Conservation (phyloP, 2,113 vertebrate species). For the Mionectes macconnelli region DNA sequence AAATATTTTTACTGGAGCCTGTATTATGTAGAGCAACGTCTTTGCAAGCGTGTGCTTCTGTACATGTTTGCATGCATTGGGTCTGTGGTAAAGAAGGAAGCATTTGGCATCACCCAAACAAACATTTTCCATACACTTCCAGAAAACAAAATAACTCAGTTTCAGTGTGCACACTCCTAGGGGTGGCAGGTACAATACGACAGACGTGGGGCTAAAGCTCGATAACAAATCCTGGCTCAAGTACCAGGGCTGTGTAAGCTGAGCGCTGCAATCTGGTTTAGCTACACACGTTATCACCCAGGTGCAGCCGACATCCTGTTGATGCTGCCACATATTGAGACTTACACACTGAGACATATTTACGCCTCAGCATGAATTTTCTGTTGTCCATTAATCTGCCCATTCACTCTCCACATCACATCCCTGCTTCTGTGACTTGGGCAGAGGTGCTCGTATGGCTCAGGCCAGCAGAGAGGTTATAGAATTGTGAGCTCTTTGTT, state of each 20-base stretch:
- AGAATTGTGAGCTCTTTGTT: not conserved
- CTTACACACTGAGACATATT: not conserved
- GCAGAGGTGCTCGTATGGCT: rapidly evolving
- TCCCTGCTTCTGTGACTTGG: not conserved
- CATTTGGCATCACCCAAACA: not conserved
- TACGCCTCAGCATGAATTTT: not conserved
- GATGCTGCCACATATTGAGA: not conserved
- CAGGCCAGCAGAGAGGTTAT: not conserved
- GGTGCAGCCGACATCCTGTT: not conserved
- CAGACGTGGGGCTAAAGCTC: not conserved
- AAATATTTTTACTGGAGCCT: not conserved
- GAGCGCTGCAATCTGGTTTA: not conserved
- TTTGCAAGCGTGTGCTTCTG: not conserved
- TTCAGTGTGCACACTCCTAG: not conserved
- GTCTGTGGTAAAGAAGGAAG: not conserved
- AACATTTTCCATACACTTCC: not conserved
- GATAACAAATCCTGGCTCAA: not conserved
- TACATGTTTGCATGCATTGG: not conserved
- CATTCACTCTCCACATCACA: not conserved
- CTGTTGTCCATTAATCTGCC: not conserved
- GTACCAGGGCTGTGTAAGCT: not conserved
- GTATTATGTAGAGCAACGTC: not conserved
- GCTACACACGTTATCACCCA: not conserved
- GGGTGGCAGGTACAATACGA: not conserved
- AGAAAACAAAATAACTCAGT: not conserved